phyloP scores from a whole-genome alignment of 2,888 invertebrate species.

The Trachelus troglodyta region DNA sequence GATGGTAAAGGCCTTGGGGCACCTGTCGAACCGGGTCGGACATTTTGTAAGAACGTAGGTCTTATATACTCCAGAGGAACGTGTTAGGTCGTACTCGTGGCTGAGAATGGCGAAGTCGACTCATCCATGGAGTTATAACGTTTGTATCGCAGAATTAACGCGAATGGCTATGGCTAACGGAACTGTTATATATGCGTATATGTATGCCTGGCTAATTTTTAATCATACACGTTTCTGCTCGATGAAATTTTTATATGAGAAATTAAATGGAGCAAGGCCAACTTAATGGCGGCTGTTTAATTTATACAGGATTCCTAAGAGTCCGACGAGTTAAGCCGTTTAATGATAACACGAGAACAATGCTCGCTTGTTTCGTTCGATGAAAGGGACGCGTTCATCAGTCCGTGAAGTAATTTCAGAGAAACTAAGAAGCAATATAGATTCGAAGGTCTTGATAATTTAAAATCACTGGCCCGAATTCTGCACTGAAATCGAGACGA shows the following conservation, averaged over 20 bases:
- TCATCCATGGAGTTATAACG: background rate
- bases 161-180: background rate
- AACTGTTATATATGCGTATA: background rate
- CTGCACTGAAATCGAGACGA: conserved; percentile 21
- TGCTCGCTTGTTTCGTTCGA: background rate
- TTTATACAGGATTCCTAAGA: background rate
- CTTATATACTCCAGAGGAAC: background rate
- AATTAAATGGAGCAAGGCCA: background rate
- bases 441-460: conserved; percentile 28
- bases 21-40: background rate
- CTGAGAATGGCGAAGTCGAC: background rate
- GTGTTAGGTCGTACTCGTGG: background rate
- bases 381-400: background rate
- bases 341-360: background rate
- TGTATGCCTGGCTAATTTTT: background rate
- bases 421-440: conserved; percentile 28
- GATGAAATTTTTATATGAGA: background rate
- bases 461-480: conserved; percentile 28
- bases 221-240: background rate
- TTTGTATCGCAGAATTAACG: background rate
- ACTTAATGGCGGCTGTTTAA: background rate
- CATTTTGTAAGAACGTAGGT: background rate
- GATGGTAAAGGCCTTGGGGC: background rate
- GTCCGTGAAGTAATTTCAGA: conserved; percentile 37
- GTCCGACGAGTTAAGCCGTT: background rate